A percentile compares a stretch with the other conserved stretches of the same genome.
Evolutionary conservation across 2,888 invertebrate species (phyloP).

Genomic region (Drosophila lutescens): DNA sequence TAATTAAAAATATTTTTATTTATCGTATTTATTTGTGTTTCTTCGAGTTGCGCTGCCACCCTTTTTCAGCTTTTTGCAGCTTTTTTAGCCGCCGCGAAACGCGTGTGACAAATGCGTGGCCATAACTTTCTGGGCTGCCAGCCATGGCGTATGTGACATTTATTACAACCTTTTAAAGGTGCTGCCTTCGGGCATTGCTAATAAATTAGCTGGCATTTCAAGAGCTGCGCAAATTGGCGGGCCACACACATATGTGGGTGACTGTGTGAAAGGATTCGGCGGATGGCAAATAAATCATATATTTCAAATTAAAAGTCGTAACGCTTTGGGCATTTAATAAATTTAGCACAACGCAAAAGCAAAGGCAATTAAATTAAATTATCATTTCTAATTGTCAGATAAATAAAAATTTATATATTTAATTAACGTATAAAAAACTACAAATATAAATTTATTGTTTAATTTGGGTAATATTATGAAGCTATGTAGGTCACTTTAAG

Average conservation of each 20-base stretch:
- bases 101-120: constrained; percentile 71
- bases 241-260: constrained; percentile 56
- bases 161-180: constrained; percentile 73
- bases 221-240: constrained; percentile 59
- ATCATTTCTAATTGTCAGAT: constrained; percentile 18
- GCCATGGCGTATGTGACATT: constrained; percentile 69
- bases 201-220: constrained; percentile 73
- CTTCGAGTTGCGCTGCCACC: constrained; percentile 17
- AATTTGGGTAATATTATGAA: background rate
- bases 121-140: constrained; percentile 63
- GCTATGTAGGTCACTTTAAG: background rate
- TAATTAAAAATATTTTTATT: constrained; percentile 73
- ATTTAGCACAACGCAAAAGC: constrained; percentile 8
- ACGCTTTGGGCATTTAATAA: constrained; percentile 20
- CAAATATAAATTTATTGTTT: background rate
- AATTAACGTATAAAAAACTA: background rate
- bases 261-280: constrained; percentile 12
- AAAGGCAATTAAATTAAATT: constrained; percentile 24
- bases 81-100: constrained; percentile 44
- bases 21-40: constrained; percentile 63
- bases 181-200: constrained; percentile 55
- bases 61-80: constrained; percentile 9
- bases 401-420: constrained; percentile 13
- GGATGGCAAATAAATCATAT: constrained; percentile 62
- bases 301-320: constrained; percentile 35